A percentile compares a stretch with the other conserved stretches of the same genome.
These are phyloP conservation scores for Porites divaricata DNA, from an alignment of 92 coral and sea anemone species.

Conservation along the genomic window DNA sequence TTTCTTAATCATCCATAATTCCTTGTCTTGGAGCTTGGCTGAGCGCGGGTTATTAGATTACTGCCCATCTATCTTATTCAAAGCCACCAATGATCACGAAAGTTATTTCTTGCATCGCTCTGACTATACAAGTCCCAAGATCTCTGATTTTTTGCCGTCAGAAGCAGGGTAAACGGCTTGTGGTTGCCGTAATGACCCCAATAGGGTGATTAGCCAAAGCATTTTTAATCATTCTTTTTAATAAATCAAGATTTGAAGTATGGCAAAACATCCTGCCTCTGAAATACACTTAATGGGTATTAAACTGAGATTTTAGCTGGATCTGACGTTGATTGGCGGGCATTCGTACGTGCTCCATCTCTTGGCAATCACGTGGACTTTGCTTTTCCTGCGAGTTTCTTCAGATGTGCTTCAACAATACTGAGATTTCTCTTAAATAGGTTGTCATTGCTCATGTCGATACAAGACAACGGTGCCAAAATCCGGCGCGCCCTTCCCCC, in stretches of 20 bases:
- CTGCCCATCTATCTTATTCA: too few species aligned
- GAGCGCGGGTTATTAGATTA: too few species aligned
- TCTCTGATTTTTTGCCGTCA: too few species aligned
- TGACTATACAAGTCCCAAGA: too few species aligned
- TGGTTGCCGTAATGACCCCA: too few species aligned
- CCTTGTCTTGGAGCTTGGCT: background rate
- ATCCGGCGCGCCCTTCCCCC: constrained; percentile 80
- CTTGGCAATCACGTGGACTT: constrained; percentile 34
- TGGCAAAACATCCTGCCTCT: background rate
- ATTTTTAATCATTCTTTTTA: too few species aligned
- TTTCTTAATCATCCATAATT: background rate
- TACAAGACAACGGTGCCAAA: constrained; percentile 69
- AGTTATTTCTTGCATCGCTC: too few species aligned
- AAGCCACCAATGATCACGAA: too few species aligned
- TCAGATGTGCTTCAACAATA: constrained; percentile 60
- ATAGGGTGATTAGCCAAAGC: too few species aligned
- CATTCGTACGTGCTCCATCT: constrained; percentile 1
- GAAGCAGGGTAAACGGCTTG: too few species aligned
- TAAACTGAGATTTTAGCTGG: constrained; percentile 14
- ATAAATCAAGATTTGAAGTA: background rate
- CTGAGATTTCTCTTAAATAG: constrained; percentile 72
- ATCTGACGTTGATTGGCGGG: background rate
- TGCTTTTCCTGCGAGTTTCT: constrained; percentile 37
- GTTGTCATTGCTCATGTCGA: constrained; percentile 92
- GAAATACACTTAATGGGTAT: background rate